Evolutionary conservation across 2,113 vertebrate genomes (phyloP).

Genomic region (Notarius quadriscutis): DNA sequence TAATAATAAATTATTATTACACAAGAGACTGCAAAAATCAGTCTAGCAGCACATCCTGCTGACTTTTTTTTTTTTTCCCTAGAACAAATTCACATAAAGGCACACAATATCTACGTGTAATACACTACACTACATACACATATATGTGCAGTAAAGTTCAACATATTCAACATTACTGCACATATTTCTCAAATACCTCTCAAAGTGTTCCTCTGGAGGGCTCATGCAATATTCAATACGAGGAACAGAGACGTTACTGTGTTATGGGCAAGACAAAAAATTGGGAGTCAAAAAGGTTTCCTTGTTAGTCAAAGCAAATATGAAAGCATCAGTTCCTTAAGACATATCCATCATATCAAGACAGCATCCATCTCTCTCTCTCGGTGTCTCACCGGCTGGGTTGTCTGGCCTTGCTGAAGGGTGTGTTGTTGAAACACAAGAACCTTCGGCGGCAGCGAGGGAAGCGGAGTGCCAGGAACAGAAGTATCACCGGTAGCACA

Average conservation of each 20-base stretch:
- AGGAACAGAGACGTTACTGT: conserved; percentile 51
- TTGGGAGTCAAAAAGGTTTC: not conserved
- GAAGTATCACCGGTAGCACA: conserved; percentile 66
- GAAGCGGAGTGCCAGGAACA: conserved; percentile 68
- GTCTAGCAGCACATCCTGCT: not conserved
- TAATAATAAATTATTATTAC: not conserved
- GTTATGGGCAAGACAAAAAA: conserved; percentile 56
- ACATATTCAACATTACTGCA: conserved; percentile 40
- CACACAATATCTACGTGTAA: not conserved
- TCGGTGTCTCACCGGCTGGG: conserved; percentile 66
- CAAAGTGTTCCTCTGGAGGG: not conserved
- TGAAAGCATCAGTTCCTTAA: not conserved
- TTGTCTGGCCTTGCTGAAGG: conserved; percentile 66
- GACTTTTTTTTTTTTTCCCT: not conserved
- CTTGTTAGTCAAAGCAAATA: not conserved
- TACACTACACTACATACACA: conserved; percentile 39
- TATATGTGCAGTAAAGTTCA: conserved; percentile 36
- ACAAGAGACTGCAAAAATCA: not conserved
- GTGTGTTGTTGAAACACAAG: conserved; percentile 60
- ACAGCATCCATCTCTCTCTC: not conserved
- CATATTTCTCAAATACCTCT: conserved; percentile 31
- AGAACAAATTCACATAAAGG: not conserved
- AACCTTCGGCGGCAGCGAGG: conserved; percentile 59
- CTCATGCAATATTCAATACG: conserved; percentile 31
- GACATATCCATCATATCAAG: not conserved